Evolutionary conservation across 2,113 vertebrate species (phyloP).

Genomic region (Xenopus borealis): DNA sequence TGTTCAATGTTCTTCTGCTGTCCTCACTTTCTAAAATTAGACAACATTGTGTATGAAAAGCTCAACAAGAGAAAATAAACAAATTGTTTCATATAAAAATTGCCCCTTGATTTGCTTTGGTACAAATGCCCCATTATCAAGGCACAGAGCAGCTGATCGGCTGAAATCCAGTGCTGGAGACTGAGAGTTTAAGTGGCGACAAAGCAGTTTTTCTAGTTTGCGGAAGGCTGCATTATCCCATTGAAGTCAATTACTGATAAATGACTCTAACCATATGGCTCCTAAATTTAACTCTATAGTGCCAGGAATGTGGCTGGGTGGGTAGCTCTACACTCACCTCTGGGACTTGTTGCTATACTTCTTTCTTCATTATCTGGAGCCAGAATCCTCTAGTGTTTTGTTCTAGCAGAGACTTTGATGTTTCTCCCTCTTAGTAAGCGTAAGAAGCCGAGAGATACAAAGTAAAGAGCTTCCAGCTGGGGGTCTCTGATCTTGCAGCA

Average conservation of each 20-base stretch:
- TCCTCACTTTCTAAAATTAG: no score
- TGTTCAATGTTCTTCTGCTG: no score
- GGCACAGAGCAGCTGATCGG: no score
- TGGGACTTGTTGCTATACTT: background rate
- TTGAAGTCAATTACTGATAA: background rate
- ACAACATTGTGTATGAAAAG: no score
- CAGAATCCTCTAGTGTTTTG: background rate
- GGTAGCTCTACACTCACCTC: background rate
- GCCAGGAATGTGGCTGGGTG: background rate
- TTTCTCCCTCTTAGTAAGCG: background rate
- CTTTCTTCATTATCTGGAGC: background rate
- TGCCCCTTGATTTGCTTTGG: no score
- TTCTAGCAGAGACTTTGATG: background rate
- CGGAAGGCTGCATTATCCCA: no score
- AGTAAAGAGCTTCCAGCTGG: background rate
- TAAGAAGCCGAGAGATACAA: slow-evolving; percentile 3
- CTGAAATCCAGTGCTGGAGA: no score
- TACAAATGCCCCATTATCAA: no score
- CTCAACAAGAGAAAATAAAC: no score
- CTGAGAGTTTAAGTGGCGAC: no score
- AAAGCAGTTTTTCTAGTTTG: no score
- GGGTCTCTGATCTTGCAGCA: background rate
- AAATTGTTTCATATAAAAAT: no score
- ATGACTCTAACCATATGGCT: background rate
- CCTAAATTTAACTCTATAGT: background rate